Evolutionary conservation across 2,888 invertebrate species (phyloP), one percentile per base, ranked within the genome.

Genomic region (Pachycephus smyrnensis): DNA sequence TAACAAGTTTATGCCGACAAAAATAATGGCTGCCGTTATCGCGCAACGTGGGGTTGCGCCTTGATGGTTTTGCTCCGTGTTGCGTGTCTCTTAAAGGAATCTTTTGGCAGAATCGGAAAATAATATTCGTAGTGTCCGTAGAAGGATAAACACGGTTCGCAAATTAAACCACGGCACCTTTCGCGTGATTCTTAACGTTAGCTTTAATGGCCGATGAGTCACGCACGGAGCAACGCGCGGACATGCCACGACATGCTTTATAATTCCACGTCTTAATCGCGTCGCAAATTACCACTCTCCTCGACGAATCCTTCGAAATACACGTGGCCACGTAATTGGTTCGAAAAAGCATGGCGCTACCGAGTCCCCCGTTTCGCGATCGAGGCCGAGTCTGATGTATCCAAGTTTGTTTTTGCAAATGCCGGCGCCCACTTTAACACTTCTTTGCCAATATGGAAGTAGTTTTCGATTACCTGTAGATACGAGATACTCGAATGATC

Each of bases 241-340:
- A 82, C 78, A 81, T 80, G 81, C 79, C 84, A 83, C 83, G 85
- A 86, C 84, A 82, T 81, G 81, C 82, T 84, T 88, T 85, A 83
- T 82, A 86, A 86, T 88, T 79, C 84, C 86, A 88, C 80, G 84
- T 89, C 89, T 89, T 86, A 88, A 89, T 89, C 87, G 84, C 82
- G 82, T 78, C 83, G 82, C 86, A 87, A 89, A 89, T 89, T 89
- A 88, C 86, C 88, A 87, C 87, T 87, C 74, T 77, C 79, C 76
- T 80, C 77, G 80, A 82, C 71, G 71, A 71, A 71, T 71, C 71
- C 40, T 23, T 55, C 40, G 40, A 55, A 55, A 55, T 55, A 55
- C 23, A 55, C 32, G 71, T 32, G 71, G 71, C 32, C 71, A 32
- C 71, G 32, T 71, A 71, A 71, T 71, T 71, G 71, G 32, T 31